Percentiles rank a stretch among this genome's conserved stretches.
phyloP scores from a whole-genome alignment of 2,888 invertebrate genomes.

The Neoascia interrupta region DNA sequence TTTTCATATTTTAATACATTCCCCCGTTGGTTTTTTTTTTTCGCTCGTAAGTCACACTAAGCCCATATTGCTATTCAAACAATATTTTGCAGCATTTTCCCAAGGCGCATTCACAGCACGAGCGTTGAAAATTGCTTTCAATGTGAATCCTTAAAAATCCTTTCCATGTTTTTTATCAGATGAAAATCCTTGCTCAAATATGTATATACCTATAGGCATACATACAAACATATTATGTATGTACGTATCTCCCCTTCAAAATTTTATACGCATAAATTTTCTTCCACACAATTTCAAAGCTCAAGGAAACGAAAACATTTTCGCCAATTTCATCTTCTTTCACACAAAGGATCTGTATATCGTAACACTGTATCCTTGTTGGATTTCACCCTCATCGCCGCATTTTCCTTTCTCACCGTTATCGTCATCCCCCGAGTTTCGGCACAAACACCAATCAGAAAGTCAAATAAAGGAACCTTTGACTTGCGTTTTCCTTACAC shows the following conservation, averaged over 20 bases:
- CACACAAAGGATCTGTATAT: constrained; percentile 24
- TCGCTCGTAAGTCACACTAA: constrained; percentile 13
- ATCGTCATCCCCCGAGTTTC: constrained; percentile 35
- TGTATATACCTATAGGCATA: constrained; percentile 31
- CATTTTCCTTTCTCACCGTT: constrained; percentile 23
- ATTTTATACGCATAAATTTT: constrained; percentile 63
- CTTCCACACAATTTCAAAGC: constrained; percentile 44
- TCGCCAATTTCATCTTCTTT: constrained; percentile 52
- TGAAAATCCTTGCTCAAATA: constrained; percentile 64
- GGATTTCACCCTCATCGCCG: constrained; percentile 24
- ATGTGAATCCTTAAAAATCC: constrained; percentile 61
- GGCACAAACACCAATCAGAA: constrained; percentile 68
- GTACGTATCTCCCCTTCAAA: neutral
- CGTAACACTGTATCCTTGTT: constrained; percentile 27
- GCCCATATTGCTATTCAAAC: constrained; percentile 47
- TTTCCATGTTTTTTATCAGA: constrained; percentile 41
- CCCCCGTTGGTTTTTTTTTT: too few species aligned
- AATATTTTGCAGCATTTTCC: constrained; percentile 28
- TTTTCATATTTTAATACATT: too few species aligned
- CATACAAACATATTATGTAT: too few species aligned
- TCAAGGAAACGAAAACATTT: constrained; percentile 52
- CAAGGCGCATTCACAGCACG: constrained; percentile 56
- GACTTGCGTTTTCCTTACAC: constrained; percentile 63
- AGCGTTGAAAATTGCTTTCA: constrained; percentile 66
- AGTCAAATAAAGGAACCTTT: constrained; percentile 69